phyloP scores from a whole-genome alignment of 2,113 vertebrate species.

The Rhodinocichla rosea region DNA sequence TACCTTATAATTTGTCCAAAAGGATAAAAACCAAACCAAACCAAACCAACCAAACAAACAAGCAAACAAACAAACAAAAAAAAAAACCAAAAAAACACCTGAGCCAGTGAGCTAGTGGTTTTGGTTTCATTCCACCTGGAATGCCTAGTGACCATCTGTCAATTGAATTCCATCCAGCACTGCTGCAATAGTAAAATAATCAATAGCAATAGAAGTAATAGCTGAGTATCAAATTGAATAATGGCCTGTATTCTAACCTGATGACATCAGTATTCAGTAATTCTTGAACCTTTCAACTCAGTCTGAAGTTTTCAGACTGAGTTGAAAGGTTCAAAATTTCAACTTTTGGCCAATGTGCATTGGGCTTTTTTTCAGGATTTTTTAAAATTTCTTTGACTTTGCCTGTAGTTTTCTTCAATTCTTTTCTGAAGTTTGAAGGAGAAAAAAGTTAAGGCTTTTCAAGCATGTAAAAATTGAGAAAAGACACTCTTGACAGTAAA shows the following conservation, averaged over 20 bases:
- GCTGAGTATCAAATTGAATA: conserved; percentile 41
- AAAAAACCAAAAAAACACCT: neutral
- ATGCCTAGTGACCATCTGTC: neutral
- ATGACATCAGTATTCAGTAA: conserved; percentile 45
- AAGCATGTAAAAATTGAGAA: neutral
- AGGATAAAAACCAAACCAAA: neutral
- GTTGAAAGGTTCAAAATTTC: too few species aligned
- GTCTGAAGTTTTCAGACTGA: neutral
- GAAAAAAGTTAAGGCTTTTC: neutral
- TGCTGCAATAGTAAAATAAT: conserved; percentile 31
- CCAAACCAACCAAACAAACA: neutral
- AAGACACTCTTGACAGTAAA: conserved; percentile 15
- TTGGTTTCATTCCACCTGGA: neutral
- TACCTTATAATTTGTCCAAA: neutral
- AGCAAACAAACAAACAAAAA: neutral
- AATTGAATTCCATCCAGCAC: conserved; percentile 17
- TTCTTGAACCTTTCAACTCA: conserved; percentile 23
- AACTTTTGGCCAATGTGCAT: neutral
- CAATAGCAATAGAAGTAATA: conserved; percentile 52
- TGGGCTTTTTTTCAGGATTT: neutral
- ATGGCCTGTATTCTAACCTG: conserved; percentile 39
- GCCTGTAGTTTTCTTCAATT: neutral
- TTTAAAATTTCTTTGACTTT: neutral
- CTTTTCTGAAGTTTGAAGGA: neutral
- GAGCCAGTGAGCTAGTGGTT: neutral